Percentiles rank a stretch among this genome's conserved stretches.
Evolutionary conservation across 1,140 invertebrate genomes (phyloP).

Genomic region (Liolophura sinensis): DNA sequence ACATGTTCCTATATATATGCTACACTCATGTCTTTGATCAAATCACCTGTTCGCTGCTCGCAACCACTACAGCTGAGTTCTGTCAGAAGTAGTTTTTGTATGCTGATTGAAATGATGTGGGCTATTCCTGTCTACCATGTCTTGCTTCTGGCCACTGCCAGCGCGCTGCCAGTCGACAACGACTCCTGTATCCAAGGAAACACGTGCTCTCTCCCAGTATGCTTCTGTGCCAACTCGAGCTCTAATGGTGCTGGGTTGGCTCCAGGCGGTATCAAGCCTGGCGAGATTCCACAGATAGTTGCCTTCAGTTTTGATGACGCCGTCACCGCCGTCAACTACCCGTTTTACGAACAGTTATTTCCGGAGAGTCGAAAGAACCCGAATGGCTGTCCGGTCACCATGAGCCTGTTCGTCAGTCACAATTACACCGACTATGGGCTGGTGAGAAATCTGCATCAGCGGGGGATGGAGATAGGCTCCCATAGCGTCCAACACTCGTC

Average conservation of each 20-base stretch:
- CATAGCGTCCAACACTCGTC: conserved; percentile 72
- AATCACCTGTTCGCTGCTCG: no score
- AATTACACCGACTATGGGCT: conserved; percentile 80
- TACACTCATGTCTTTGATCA: no score
- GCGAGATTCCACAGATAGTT: conserved; percentile 44
- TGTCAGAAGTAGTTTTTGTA: no score
- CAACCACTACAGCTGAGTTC: no score
- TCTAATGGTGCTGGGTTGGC: neutral
- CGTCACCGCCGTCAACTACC: conserved; percentile 16
- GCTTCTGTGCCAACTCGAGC: no score
- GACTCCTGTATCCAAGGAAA: conserved; percentile 14
- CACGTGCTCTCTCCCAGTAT: conserved; percentile 87
- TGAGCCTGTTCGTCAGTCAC: conserved; percentile 82
- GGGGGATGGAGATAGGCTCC: conserved; percentile 83
- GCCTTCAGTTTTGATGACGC: conserved; percentile 51
- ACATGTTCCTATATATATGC: no score
- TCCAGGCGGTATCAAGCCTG: conserved; percentile 7
- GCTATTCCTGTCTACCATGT: no score
- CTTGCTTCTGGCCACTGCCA: no score
- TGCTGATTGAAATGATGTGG: no score
- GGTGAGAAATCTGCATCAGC: conserved; percentile 79
- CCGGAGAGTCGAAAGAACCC: conserved; percentile 70
- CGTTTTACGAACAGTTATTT: conserved; percentile 34
- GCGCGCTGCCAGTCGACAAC: no score
- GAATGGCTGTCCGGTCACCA: conserved; percentile 78